These are phyloP conservation scores for Drosophila tanythrix DNA, from an alignment of 2,888 invertebrate genomes.

Conservation along the genomic window DNA sequence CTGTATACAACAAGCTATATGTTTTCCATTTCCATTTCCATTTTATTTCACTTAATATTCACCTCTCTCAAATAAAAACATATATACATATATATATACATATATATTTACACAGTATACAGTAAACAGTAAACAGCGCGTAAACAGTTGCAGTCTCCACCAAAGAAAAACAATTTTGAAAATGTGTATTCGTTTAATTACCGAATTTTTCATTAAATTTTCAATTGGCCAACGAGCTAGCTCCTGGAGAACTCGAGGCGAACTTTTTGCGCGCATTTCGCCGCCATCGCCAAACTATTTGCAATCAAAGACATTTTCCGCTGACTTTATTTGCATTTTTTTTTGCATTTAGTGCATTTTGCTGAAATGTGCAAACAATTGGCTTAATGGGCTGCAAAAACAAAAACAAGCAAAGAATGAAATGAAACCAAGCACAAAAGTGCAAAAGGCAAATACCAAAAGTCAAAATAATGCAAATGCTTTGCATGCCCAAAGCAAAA, in stretches of 20 bases:
- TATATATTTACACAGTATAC: not conserved
- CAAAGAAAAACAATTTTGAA: not conserved
- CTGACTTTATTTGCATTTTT: conserved; percentile 67
- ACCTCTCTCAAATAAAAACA: conserved; percentile 8
- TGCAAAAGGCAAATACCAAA: conserved; percentile 25
- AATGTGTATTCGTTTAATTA: conserved; percentile 26
- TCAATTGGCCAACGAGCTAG: conserved; percentile 30
- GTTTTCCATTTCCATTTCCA: conserved; percentile 24
- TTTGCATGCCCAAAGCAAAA: conserved; percentile 37
- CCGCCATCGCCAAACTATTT: conserved; percentile 37
- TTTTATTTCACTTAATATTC: conserved; percentile 31
- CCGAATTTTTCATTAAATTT: conserved; percentile 6
- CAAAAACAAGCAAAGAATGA: conserved; percentile 14
- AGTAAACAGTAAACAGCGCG: conserved; percentile 40
- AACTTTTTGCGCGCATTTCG: conserved; percentile 66
- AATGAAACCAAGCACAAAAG: conserved; percentile 16
- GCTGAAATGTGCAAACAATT: conserved; percentile 73
- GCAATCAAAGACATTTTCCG: conserved; percentile 66
- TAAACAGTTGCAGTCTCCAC: conserved; percentile 48
- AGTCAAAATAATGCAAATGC: conserved; percentile 25
- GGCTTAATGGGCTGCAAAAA: conserved; percentile 55
- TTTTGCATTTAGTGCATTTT: conserved; percentile 64
- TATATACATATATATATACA: conserved; percentile 6
- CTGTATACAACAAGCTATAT: conserved; percentile 42
- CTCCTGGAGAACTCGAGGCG: conserved; percentile 9